A percentile compares a stretch with the other conserved stretches of the same genome.
These are phyloP conservation scores for Torymus auratus DNA, from an alignment of 2,888 invertebrate species.

Conservation along the genomic window DNA sequence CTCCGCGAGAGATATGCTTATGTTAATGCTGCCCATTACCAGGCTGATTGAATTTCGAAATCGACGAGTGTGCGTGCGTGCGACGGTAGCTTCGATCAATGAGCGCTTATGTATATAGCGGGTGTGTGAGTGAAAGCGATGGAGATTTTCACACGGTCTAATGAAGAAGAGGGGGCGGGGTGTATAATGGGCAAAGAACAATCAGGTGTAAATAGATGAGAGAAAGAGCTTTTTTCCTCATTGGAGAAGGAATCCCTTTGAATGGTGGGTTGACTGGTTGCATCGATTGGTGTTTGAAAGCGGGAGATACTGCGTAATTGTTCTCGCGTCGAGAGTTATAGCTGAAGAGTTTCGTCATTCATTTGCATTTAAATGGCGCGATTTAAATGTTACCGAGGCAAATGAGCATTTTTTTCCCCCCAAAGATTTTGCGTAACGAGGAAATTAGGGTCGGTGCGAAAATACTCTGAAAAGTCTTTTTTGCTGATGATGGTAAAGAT, in stretches of 20 bases:
- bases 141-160: constrained; percentile 33
- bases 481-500: too few species aligned
- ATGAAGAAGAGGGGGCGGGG: neutral
- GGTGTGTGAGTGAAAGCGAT: constrained; percentile 38
- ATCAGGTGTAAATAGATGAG: constrained; percentile 22
- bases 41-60: constrained; percentile 45
- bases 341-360: constrained; percentile 28
- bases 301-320: constrained; percentile 24
- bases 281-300: constrained; percentile 41
- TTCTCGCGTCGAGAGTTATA: constrained; percentile 24
- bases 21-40: constrained; percentile 18
- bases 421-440: neutral
- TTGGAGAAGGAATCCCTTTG: neutral
- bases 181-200: constrained; percentile 2
- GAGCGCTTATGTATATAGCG: too few species aligned
- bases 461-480: too few species aligned
- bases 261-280: constrained; percentile 4
- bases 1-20: neutral
- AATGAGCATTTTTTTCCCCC: constrained; percentile 6
- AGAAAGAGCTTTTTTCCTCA: neutral
- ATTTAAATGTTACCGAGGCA: constrained; percentile 23
- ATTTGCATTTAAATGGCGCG: constrained; percentile 47
- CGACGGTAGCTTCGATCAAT: neutral
- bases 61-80: neutral
- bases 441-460: neutral